Conservation (phyloP, 1,140 invertebrate genomes). For the Arctopsyche grandis region DNA sequence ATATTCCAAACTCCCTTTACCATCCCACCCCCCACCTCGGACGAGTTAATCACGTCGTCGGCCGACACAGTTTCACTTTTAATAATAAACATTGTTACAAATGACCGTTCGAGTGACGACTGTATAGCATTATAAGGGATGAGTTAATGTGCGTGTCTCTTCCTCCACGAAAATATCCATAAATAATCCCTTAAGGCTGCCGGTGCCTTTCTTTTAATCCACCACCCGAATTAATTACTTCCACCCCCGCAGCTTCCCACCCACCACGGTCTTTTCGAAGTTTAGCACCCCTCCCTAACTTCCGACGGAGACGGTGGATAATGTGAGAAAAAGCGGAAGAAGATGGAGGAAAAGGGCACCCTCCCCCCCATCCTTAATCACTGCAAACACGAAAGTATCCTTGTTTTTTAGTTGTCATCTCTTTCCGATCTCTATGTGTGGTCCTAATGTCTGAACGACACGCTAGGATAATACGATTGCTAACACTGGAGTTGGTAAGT, state of each 20-base stretch:
- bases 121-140: constrained; percentile 14
- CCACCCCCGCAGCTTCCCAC: constrained; percentile 5
- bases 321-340: constrained; percentile 4
- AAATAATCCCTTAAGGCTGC: constrained; percentile 34
- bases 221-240: constrained; percentile 41
- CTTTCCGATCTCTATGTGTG: background rate
- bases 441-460: background rate
- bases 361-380: background rate
- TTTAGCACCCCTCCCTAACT: background rate
- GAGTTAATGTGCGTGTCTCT: constrained; percentile 35
- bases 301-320: constrained; percentile 10
- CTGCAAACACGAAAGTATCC: background rate
- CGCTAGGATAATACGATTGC: too few species aligned
- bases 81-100: constrained; percentile 5
- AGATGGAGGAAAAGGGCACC: background rate
- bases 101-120: background rate
- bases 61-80: constrained; percentile 31
- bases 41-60: constrained; percentile 26
- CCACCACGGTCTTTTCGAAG: background rate
- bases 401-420: background rate
- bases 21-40: background rate
- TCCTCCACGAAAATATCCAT: constrained; percentile 32
- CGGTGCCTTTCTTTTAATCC: constrained; percentile 40
- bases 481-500: too few species aligned
- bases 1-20: background rate